phyloP scores from a whole-genome alignment of 2,113 vertebrate species.

The Rhinoderma darwinii region DNA sequence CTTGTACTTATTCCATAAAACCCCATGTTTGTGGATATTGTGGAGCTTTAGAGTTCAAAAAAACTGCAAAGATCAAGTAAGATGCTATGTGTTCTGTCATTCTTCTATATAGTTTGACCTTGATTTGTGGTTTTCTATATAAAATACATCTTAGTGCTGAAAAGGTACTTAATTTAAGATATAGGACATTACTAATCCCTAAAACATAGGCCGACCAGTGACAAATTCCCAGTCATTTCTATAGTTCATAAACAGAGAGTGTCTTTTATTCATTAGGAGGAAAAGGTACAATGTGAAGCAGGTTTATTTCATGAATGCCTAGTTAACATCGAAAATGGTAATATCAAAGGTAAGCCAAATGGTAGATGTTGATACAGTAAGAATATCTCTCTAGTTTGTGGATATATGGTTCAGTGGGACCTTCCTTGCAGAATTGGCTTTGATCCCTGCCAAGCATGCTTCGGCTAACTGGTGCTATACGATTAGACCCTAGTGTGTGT shows the following conservation, averaged over 20 bases:
- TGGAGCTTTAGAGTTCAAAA: background rate
- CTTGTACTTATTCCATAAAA: background rate
- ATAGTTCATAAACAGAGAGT: background rate
- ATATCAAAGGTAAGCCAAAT: background rate
- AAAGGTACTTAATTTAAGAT: background rate
- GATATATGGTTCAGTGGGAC: no score
- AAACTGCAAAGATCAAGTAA: background rate
- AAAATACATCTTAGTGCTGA: background rate
- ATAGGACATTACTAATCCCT: background rate
- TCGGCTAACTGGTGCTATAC: background rate
- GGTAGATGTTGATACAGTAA: no score
- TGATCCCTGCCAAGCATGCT: background rate
- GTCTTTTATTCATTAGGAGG: background rate
- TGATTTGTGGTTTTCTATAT: background rate
- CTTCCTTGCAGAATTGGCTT: background rate
- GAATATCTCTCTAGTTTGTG: no score
- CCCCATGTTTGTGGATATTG: background rate
- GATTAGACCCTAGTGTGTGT: no score
- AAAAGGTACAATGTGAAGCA: background rate
- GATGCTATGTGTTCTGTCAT: background rate
- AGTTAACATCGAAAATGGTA: background rate
- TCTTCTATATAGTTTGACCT: background rate
- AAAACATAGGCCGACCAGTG: background rate
- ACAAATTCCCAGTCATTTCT: background rate
- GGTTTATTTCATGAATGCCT: background rate